Evolutionary conservation across 2,888 invertebrate genomes (phyloP).

Genomic region (Alcis repandata): DNA sequence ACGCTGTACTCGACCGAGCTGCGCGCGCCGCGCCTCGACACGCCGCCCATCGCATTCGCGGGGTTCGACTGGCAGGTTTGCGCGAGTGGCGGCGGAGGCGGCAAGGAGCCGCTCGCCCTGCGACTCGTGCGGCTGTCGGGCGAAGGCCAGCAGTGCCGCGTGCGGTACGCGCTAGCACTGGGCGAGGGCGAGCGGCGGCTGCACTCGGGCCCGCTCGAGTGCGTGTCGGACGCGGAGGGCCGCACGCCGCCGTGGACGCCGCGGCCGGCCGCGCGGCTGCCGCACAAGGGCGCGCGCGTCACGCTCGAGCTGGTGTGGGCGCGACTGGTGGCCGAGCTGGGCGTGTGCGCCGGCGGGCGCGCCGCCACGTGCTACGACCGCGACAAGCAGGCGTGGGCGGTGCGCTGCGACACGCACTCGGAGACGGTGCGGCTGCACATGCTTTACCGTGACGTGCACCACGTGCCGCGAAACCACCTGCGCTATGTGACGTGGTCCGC

Average conservation of each 20-base stretch:
- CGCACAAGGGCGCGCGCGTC: conserved; percentile 89
- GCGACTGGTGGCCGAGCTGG: conserved; percentile 86
- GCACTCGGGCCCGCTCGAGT: conserved; percentile 90
- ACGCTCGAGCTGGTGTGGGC: conserved; percentile 92
- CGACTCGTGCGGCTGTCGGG: conserved; percentile 92
- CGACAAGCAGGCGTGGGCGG: conserved; percentile 93
- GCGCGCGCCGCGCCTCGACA: conserved; percentile 86
- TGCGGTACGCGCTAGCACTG: conserved; percentile 89
- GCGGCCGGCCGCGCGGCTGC: conserved; percentile 87
- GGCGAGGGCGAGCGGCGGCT: conserved; percentile 89
- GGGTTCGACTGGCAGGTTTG: conserved; percentile 94
- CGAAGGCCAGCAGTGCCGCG: conserved; percentile 92
- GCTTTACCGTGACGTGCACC: conserved; percentile 91
- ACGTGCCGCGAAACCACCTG: conserved; percentile 92
- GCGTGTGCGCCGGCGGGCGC: conserved; percentile 86
- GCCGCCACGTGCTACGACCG: conserved; percentile 91
- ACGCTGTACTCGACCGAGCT: conserved; percentile 92
- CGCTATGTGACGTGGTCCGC: conserved; percentile 91
- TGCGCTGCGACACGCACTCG: conserved; percentile 92
- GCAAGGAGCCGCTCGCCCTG: conserved; percentile 84
- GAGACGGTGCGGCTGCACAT: conserved; percentile 91
- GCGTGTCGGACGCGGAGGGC: conserved; percentile 90
- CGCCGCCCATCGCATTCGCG: conserved; percentile 90
- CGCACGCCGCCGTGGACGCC: conserved; percentile 91
- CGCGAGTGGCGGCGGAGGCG: conserved; percentile 87